Evolutionary conservation across 2,888 invertebrate species (phyloP), one percentile per base, ranked within the genome.

Genomic region (Nycteola revayana): DNA sequence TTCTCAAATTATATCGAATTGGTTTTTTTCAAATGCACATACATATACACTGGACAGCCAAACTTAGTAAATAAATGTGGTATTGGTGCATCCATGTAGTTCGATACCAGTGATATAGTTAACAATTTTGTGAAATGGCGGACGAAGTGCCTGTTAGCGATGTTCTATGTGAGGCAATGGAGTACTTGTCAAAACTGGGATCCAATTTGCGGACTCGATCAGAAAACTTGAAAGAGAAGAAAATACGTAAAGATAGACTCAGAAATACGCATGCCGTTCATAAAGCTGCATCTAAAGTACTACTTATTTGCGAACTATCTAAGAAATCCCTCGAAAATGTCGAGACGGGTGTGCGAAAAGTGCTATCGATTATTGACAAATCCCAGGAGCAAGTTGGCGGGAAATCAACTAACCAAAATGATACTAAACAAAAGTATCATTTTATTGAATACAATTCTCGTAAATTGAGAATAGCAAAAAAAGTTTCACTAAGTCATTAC

Each of bases 281-380:
- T 42, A 86, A 82, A 62, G 81, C 82, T 5, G 83, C 83, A 2
- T 70, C 62, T 34, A 89, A 88, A 59, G 77, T 89, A 4, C 67
- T 88, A 25, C 53, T 79, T 8, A 85, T 89, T 43, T 89, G 89
- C 53, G 76, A 86, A 52, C 66, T 88, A 45, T 88, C 89, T 24
- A 87, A 82, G 62, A 85, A 82, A 53, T 87, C 89, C 0, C 68
- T 89, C 6, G 75, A 77, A 22, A 87, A 83, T 58, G 87, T 89
- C 1, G 87, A 87, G 54, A 56, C 49, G 38, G 79, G 79, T 30
- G 73, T 89, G 7, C 74, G 75, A 38, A 76, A 69, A 49, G 64
- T 82, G 37, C 53, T 80, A 30, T 58, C 66, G n/a, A 42, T 59
- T 32, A 59, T 84, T 42, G 62, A 67, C 28, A 53, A 48, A 9